phyloP scores from a whole-genome alignment of 2,888 invertebrate genomes.

The Stenchaetothrips biformis region DNA sequence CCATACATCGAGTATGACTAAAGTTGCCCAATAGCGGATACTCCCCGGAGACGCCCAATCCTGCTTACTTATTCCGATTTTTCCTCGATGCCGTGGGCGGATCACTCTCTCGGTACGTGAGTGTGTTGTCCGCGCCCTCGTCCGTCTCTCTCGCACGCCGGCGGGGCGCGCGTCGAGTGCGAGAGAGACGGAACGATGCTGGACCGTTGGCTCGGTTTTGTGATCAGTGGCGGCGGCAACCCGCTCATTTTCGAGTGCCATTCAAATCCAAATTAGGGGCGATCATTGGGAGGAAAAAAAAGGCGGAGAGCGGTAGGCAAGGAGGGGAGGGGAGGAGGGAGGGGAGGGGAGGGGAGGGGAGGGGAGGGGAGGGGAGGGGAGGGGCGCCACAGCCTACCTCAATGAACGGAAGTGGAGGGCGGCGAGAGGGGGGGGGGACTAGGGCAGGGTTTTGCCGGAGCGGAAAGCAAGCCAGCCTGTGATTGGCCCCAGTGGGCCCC shows the following conservation, averaged over 20 bases:
- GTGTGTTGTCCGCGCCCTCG: neutral
- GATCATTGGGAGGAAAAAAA: neutral
- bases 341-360: neutral
- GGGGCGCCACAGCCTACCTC: neutral
- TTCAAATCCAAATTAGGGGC: neutral
- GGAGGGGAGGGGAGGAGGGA: neutral
- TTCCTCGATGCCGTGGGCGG: neutral
- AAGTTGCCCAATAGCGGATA: slow-evolving; percentile 18
- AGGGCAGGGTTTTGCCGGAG: no score
- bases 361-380: neutral
- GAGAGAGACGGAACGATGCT: no score
- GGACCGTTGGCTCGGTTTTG: neutral
- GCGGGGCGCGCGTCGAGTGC: no score
- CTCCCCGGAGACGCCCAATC: slow-evolving; percentile 6
- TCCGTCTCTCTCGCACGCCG: no score
- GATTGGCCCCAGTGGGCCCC: no score
- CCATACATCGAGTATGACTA: slow-evolving; percentile 23
- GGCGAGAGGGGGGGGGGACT: neutral
- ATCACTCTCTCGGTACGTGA: neutral
- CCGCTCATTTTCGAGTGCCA: neutral
- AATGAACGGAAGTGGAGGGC: neutral
- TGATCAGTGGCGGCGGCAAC: neutral
- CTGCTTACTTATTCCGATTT: slow-evolving; percentile 18
- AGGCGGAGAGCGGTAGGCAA: no score
- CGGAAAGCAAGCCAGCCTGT: no score